phyloP scores from a whole-genome alignment of 2,113 vertebrate species.

The Mus pahari region DNA sequence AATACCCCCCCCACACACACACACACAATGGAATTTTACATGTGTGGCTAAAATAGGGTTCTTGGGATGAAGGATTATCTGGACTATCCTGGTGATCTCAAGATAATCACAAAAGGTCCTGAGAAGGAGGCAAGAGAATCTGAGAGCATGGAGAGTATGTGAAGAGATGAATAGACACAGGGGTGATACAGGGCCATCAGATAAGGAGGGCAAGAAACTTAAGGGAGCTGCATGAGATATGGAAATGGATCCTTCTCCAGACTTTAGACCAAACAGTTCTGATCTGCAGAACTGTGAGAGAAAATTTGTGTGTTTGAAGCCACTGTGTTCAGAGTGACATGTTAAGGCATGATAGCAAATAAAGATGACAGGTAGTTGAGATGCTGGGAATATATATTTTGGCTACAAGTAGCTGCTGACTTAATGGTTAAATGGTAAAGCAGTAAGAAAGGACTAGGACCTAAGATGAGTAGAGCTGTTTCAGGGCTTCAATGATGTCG shows the following conservation, averaged over 20 bases:
- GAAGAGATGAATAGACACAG: background rate
- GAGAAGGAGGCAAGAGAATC: background rate
- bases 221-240: background rate
- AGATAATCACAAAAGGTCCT: background rate
- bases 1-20: background rate
- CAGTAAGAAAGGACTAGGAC: background rate
- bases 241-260: background rate
- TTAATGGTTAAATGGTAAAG: background rate
- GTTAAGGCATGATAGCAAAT: background rate
- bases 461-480: background rate
- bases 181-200: background rate
- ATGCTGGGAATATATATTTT: background rate
- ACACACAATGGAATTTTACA: background rate
- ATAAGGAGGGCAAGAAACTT: background rate
- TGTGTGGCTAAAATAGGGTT: background rate
- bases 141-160: background rate
- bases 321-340: background rate
- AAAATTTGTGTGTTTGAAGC: background rate
- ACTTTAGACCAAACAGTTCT: background rate
- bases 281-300: background rate
- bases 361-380: background rate
- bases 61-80: background rate
- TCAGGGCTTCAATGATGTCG: background rate
- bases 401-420: background rate
- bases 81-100: background rate